These are phyloP conservation scores for Pristionchus japonicus DNA, from an alignment of 2,888 invertebrate genomes.

Conservation along the genomic window DNA sequence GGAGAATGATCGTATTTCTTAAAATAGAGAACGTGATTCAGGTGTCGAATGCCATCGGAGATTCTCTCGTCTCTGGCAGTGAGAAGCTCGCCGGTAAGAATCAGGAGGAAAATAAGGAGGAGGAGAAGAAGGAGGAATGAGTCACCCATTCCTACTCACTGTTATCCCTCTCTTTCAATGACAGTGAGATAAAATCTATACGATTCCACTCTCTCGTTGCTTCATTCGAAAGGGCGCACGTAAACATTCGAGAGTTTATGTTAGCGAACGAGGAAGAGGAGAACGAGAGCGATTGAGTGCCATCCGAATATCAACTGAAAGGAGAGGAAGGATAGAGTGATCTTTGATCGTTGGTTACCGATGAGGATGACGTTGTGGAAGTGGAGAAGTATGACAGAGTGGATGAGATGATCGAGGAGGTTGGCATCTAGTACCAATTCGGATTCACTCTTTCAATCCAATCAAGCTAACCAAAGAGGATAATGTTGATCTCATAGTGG, in stretches of 20 bases:
- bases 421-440: neutral
- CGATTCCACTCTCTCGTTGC: neutral
- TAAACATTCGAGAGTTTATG: neutral
- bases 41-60: slow-evolving; percentile 29
- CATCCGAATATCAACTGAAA: neutral
- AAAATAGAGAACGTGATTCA: neutral
- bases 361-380: neutral
- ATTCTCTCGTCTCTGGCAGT: slow-evolving; percentile 17
- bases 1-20: neutral
- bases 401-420: neutral
- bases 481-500: neutral
- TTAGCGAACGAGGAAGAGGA: neutral
- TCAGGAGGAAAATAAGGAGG: neutral
- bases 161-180: neutral
- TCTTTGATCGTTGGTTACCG: neutral
- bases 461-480: neutral
- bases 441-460: neutral
- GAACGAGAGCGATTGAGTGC: neutral
- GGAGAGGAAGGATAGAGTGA: too few species aligned
- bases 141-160: neutral
- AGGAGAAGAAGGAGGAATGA: slow-evolving; percentile 19
- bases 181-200: slow-evolving; percentile 25
- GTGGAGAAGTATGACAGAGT: neutral
- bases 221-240: neutral
- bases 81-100: slow-evolving; percentile 18